Conservation (phyloP, 92 coral and sea anemone genomes). For the Umimayanthus kanabou region DNA sequence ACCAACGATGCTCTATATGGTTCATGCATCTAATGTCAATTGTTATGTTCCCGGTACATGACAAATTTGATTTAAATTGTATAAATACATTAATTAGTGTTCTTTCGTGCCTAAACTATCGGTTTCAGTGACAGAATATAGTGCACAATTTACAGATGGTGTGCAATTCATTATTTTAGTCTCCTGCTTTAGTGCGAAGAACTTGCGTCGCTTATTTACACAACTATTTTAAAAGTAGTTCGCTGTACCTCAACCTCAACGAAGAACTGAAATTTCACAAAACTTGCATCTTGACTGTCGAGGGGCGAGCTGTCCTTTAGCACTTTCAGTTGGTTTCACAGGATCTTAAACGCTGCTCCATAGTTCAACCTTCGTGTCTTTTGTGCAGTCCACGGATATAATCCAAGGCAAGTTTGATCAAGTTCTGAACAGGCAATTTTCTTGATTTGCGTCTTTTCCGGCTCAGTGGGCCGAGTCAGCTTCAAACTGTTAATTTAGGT, state of each 20-base stretch:
- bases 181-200: background rate
- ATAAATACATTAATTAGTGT: background rate
- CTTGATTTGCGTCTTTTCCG: background rate
- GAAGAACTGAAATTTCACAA: background rate
- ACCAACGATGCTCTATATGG: background rate
- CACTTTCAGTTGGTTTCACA: background rate
- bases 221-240: background rate
- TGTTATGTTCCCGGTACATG: background rate
- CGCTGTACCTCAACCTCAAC: background rate
- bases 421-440: background rate
- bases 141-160: background rate
- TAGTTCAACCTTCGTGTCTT: background rate
- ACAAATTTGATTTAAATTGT: background rate
- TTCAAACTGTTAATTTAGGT: constrained; percentile 24
- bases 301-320: background rate
- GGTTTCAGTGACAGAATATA: constrained; percentile 18
- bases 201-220: background rate
- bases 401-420: background rate
- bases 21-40: background rate
- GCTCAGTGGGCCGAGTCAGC: background rate
- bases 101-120: constrained; percentile 16
- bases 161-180: background rate
- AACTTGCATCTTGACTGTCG: background rate
- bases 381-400: background rate
- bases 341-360: background rate